A percentile compares a stretch with the other conserved stretches of the same genome.
phyloP scores from a whole-genome alignment of 2,113 vertebrate genomes.

The Setophaga kirtlandii region DNA sequence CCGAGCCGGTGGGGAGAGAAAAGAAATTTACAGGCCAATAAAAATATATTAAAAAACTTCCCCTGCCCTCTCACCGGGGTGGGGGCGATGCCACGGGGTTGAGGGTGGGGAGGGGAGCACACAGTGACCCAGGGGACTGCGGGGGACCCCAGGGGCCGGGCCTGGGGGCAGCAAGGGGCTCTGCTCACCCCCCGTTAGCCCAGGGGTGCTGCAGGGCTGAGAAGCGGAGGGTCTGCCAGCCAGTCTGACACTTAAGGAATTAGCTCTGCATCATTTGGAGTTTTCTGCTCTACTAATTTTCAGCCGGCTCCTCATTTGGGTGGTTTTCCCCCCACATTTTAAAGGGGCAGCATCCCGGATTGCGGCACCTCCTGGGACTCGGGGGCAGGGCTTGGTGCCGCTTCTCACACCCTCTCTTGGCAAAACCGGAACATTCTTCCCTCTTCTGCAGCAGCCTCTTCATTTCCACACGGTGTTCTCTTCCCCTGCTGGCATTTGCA shows the following conservation, averaged over 20 bases:
- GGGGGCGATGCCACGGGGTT: neutral
- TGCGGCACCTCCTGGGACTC: neutral
- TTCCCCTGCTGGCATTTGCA: neutral
- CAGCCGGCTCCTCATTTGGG: conserved; percentile 44
- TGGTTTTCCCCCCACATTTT: neutral
- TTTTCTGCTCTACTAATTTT: conserved; percentile 77
- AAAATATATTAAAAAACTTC: conserved; percentile 69
- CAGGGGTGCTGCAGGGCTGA: neutral
- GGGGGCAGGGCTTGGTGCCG: accelerated
- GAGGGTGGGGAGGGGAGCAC: neutral
- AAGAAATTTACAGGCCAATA: conserved; percentile 69
- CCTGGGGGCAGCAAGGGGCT: accelerated
- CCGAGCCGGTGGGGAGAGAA: conserved; percentile 49
- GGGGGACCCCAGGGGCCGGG: accelerated
- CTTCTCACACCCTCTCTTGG: neutral
- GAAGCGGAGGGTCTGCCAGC: conserved; percentile 58
- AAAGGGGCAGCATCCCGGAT: conserved; percentile 38
- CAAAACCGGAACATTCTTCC: neutral
- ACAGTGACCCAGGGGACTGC: accelerated
- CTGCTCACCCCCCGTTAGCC: accelerated
- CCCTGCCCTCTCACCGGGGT: neutral
- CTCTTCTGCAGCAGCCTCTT: neutral
- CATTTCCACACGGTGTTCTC: neutral
- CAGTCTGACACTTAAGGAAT: conserved; percentile 74
- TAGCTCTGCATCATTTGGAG: conserved; percentile 75